These are phyloP conservation scores for Drosophila malerkotliana DNA, from an alignment of 1,140 invertebrate genomes.

Conservation along the genomic window DNA sequence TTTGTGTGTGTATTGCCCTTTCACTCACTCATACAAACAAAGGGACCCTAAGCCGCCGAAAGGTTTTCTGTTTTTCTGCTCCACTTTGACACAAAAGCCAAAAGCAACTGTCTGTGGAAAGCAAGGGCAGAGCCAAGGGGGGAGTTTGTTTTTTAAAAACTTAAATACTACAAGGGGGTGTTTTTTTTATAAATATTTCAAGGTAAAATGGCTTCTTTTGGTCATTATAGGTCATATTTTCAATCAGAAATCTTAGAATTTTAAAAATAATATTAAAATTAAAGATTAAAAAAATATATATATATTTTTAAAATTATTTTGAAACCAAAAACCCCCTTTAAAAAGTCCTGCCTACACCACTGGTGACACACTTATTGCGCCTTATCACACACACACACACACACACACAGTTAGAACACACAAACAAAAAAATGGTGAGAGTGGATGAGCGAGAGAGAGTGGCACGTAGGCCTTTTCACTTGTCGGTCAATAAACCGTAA, in stretches of 20 bases:
- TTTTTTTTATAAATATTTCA: too few species aligned
- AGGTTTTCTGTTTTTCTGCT: slow-evolving; percentile 24
- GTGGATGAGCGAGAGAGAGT: slow-evolving; percentile 6
- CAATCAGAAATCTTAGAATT: too few species aligned
- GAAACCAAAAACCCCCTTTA: not conserved
- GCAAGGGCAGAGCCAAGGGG: not conserved
- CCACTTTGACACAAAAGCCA: slow-evolving; percentile 38
- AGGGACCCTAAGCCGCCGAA: slow-evolving; percentile 8
- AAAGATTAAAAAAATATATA: not conserved
- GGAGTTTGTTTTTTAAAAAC: too few species aligned
- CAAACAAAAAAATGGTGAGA: not conserved
- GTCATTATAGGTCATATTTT: too few species aligned
- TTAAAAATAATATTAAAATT: too few species aligned
- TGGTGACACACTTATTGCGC: slow-evolving; percentile 42
- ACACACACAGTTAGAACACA: not conserved
- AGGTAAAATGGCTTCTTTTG: too few species aligned
- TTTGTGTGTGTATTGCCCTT: slow-evolving; percentile 9
- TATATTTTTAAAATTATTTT: not conserved
- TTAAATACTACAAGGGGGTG: too few species aligned
- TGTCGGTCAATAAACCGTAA: slow-evolving; percentile 57
- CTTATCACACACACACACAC: slow-evolving; percentile 16
- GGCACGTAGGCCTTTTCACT: slow-evolving; percentile 38
- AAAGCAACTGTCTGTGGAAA: slow-evolving; percentile 26
- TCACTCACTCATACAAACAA: slow-evolving; percentile 28
- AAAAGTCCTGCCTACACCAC: not conserved